Evolutionary conservation across 2,888 invertebrate genomes (phyloP).

Genomic region (Steinernema carpocapsae): DNA sequence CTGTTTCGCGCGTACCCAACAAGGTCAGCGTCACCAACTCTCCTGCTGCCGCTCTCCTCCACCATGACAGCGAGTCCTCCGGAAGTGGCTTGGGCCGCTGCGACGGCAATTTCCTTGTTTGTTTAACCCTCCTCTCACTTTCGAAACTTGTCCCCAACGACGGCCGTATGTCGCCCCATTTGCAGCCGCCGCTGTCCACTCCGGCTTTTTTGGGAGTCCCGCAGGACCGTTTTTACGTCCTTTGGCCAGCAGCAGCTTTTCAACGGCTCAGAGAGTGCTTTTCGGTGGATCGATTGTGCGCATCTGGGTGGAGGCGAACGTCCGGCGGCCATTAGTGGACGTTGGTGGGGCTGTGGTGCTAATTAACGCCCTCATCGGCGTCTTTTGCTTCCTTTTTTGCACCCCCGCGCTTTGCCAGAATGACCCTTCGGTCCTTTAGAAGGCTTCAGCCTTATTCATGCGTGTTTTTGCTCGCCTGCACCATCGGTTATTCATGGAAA

Average conservation of each 20-base stretch:
- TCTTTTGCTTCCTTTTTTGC: not conserved
- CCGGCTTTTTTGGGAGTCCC: not conserved
- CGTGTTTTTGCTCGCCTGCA: not conserved
- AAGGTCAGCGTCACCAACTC: constrained; percentile 31
- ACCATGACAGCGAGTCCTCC: not conserved
- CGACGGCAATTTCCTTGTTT: not conserved
- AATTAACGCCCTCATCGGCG: constrained; percentile 31
- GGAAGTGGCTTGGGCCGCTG: not conserved
- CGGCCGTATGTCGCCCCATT: not conserved
- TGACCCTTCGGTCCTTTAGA: not conserved
- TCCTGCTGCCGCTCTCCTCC: not conserved
- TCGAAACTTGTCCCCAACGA: constrained; percentile 3
- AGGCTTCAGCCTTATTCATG: constrained; percentile 6
- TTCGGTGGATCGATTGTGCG: constrained; percentile 24
- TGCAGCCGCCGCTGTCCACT: too few relatives aligned
- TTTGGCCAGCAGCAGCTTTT: not conserved
- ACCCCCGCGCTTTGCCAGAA: not conserved
- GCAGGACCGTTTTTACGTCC: not conserved
- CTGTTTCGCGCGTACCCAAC: not conserved
- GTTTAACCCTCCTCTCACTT: constrained; percentile 30
- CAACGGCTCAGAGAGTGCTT: not conserved
- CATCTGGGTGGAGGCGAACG: constrained; percentile 15
- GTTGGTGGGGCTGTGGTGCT: not conserved
- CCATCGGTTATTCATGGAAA: constrained; percentile 24
- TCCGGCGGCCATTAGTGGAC: not conserved